Percentiles rank a stretch among this genome's conserved stretches.
Conservation (phyloP, 2,113 vertebrate genomes). For the Rynchops niger region DNA sequence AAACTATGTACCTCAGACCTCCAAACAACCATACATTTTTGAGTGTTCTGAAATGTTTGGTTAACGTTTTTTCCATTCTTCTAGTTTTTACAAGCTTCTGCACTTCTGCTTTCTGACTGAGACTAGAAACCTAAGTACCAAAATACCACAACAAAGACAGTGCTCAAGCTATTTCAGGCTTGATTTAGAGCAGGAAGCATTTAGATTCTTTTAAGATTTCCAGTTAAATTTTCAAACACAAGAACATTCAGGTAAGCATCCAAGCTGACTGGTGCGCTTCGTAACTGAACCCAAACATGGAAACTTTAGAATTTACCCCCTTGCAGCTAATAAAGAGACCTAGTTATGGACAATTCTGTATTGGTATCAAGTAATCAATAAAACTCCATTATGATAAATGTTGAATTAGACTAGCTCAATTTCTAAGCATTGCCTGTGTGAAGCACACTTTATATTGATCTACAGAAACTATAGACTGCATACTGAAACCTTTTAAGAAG, state of each 20-base stretch:
- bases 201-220: background rate
- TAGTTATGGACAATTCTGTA: background rate
- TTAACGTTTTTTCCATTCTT: constrained; percentile 29
- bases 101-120: constrained; percentile 18
- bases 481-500: constrained; percentile 17
- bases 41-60: background rate
- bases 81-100: constrained; percentile 10
- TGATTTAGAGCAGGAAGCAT: constrained; percentile 13
- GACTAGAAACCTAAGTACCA: constrained; percentile 8
- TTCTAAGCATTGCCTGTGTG: background rate
- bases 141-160: constrained; percentile 27
- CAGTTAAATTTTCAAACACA: background rate
- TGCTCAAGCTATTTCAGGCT: background rate
- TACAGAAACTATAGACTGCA: constrained; percentile 18
- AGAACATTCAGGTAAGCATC: background rate
- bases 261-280: background rate
- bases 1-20: background rate
- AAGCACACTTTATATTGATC: background rate
- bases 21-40: background rate
- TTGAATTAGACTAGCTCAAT: background rate
- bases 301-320: background rate
- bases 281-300: background rate
- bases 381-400: background rate
- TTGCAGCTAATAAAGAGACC: background rate
- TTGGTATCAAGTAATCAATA: background rate